A percentile compares a stretch with the other conserved stretches of the same genome.
Evolutionary conservation across 2,113 vertebrate species (phyloP).

Genomic region (Pungitius pungitius): DNA sequence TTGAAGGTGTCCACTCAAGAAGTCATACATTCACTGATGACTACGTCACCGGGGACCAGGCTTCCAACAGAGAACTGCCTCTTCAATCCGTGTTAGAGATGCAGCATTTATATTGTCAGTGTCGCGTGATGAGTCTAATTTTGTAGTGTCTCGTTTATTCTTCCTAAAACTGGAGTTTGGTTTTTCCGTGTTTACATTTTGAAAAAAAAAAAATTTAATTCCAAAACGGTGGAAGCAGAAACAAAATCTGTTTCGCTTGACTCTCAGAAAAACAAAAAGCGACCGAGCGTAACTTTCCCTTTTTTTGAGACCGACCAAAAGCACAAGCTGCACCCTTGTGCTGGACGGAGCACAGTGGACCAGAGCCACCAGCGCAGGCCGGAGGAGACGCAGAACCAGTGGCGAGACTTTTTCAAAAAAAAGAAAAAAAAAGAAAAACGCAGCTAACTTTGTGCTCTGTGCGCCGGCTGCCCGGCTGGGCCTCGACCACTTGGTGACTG

Average conservation of each 20-base stretch:
- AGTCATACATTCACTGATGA: constrained; percentile 64
- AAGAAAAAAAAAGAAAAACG: too few species aligned
- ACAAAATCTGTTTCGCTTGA: neutral
- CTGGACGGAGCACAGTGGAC: constrained; percentile 16
- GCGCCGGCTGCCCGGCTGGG: constrained; percentile 43
- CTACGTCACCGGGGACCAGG: constrained; percentile 29
- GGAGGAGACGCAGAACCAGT: constrained; percentile 62
- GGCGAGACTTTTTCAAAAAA: constrained; percentile 63
- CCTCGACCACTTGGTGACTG: constrained; percentile 36
- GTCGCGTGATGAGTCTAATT: neutral
- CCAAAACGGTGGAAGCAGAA: constrained; percentile 15
- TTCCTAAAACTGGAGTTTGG: neutral
- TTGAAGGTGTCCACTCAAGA: constrained; percentile 66
- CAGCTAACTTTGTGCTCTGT: too few species aligned
- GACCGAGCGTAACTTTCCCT: too few species aligned
- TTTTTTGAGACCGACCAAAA: constrained; percentile 17
- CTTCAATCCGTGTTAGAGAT: constrained; percentile 7
- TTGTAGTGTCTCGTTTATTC: constrained; percentile 21
- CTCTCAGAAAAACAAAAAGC: too few species aligned
- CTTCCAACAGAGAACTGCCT: neutral
- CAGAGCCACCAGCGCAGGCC: constrained; percentile 21
- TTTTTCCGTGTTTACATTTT: constrained; percentile 6
- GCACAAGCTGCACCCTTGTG: neutral
- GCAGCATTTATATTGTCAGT: constrained; percentile 2
- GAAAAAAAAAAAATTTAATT: neutral